These are phyloP conservation scores for Sminthurinus aureus DNA, from an alignment of 2,888 invertebrate species.

Conservation along the genomic window DNA sequence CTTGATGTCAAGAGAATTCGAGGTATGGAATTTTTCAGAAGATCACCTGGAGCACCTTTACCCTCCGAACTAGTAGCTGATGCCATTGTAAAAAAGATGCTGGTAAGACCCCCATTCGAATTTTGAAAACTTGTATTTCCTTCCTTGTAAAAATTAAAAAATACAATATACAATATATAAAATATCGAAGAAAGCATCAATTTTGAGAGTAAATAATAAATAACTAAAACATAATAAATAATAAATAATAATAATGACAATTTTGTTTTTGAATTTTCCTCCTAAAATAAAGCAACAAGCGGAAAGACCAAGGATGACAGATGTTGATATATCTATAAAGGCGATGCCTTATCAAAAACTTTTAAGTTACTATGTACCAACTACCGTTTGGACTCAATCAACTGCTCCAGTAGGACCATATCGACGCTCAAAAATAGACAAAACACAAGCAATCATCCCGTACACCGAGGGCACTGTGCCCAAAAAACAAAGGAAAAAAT, in stretches of 20 bases:
- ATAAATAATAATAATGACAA: no score
- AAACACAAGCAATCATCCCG: constrained; percentile 2
- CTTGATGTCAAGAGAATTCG: constrained; percentile 46
- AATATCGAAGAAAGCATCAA: neutral
- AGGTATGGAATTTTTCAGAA: constrained; percentile 43
- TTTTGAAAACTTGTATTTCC: no score
- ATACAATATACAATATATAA: neutral
- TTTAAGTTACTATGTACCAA: constrained; percentile 9
- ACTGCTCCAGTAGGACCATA: constrained; percentile 42
- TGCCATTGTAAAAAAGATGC: constrained; percentile 25
- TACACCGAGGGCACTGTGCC: constrained; percentile 22
- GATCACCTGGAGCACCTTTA: constrained; percentile 23
- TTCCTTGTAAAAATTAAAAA: neutral
- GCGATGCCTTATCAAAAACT: constrained; percentile 36
- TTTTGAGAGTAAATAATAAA: neutral
- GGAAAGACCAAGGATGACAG: constrained; percentile 32
- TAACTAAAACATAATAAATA: no score
- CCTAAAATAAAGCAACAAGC: constrained; percentile 37
- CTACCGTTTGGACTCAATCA: constrained; percentile 34
- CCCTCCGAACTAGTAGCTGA: constrained; percentile 37
- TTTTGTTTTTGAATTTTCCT: no score
- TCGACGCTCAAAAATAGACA: constrained; percentile 22
- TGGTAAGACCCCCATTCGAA: constrained; percentile 30
- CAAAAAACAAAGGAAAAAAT: neutral
- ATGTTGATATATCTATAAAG: constrained; percentile 15